Base-by-base conservation (phyloP, 30 jellyfish, hydroid and myxozoan genomes). In the Euphysa ruthae region DNA sequence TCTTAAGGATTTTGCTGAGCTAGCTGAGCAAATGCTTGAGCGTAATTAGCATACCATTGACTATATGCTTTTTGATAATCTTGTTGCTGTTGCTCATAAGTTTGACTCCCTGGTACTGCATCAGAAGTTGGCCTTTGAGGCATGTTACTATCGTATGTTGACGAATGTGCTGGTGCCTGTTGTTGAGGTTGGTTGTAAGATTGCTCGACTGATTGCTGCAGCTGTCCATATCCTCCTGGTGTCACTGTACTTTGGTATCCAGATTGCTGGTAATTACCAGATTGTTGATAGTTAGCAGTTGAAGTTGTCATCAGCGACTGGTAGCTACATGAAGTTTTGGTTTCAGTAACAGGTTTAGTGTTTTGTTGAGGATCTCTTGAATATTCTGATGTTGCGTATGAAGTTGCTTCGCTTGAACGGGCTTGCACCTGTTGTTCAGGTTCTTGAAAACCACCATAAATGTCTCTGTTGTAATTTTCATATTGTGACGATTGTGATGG, bases 1-100 rank as follows among this genome's bases (percentile, higher is more conserved):
- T 18, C 5, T 22, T 56, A 21, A 22, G 10, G 18, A 26, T 68
- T 49, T 42, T 68, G 73, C 29, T 68, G 70, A 20, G 80, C 50
- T 16, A 68, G 80, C 18, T 44, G 55, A 3, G 80, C 80, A 27
- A 68, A 68, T 4, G 80, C 80, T 43, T 68, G 80, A 20, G 80
- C 80, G 49, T 68, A 68, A 51, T 68, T 68, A 4, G 73, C 70
- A 68, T 68, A 68, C 80, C 80, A 68, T 28, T 68, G 80, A 68
- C 80, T 68, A 49, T 68, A 68, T n/a, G 80, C 80, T 68, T 68
- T 68, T 38, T 68, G 80, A 35, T 68, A 68, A 51, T 68, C 80
- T 27, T 68, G 68, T 35, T 68, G 80, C 16, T 68, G 80, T 24
- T 68, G 46, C 22, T 68, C 80, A 43, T 68, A 68, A 16, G 74